These are phyloP conservation scores for Cephus pulcher DNA, from an alignment of 2,888 invertebrate species.

Conservation along the genomic window DNA sequence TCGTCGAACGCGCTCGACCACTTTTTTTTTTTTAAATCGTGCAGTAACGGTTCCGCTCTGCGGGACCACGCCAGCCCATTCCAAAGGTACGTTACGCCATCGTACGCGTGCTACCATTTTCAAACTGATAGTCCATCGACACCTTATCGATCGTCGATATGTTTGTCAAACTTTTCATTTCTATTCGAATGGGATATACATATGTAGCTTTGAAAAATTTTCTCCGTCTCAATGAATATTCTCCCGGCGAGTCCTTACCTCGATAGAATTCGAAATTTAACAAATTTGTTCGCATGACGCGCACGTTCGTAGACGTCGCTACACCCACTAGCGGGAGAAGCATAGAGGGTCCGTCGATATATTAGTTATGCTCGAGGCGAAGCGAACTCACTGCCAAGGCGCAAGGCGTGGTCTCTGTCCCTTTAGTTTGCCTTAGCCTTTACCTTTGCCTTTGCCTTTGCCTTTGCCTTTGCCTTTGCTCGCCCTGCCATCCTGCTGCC, in stretches of 20 bases:
- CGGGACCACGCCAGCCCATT: neutral
- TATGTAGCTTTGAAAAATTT: neutral
- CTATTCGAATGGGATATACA: neutral
- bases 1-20: constrained; percentile 4
- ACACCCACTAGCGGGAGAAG: constrained; percentile 12
- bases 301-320: constrained; percentile 16
- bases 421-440: constrained; percentile 33
- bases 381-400: constrained; percentile 39
- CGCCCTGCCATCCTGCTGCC: constrained; percentile 30
- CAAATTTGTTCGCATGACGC: constrained; percentile 12
- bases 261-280: neutral
- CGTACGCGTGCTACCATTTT: neutral
- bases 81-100: neutral
- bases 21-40: neutral
- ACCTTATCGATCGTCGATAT: neutral
- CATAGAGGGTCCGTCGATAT: constrained; percentile 40
- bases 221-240: neutral
- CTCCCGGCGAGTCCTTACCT: neutral
- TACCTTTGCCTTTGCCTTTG: constrained; percentile 26
- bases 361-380: constrained; percentile 52
- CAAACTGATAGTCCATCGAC: neutral
- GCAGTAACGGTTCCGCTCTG: constrained; percentile 4
- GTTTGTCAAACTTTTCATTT: neutral
- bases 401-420: constrained; percentile 49
- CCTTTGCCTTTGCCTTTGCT: constrained; percentile 32